Percentiles rank a stretch among this genome's conserved stretches.
phyloP scores from a whole-genome alignment of 1,140 invertebrate genomes.

The Phortica variegata region DNA sequence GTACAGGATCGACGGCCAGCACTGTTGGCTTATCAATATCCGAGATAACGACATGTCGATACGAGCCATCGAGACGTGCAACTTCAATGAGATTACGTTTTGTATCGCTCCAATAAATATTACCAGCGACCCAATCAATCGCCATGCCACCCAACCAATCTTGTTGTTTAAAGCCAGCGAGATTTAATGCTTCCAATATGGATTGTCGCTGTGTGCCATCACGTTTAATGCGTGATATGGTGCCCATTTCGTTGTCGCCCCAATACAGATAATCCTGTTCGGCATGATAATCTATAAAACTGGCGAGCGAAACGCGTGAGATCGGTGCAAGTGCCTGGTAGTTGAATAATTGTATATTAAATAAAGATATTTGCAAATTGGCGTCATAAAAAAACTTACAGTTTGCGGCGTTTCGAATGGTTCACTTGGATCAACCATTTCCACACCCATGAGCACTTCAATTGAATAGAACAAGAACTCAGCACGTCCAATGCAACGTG shows the following conservation, averaged over 20 bases:
- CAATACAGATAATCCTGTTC: slow-evolving; percentile 73
- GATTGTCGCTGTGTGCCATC: slow-evolving; percentile 72
- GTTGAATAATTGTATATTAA: background rate
- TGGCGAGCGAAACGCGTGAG: slow-evolving; percentile 73
- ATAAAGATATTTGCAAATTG: background rate
- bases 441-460: slow-evolving; percentile 73
- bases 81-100: slow-evolving; percentile 85
- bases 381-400: slow-evolving; percentile 19
- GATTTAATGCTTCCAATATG: slow-evolving; percentile 59
- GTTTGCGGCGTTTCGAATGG: slow-evolving; percentile 27
- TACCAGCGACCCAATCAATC: slow-evolving; percentile 82
- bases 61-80: slow-evolving; percentile 74
- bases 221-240: slow-evolving; percentile 72
- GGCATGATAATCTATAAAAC: slow-evolving; percentile 75
- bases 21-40: slow-evolving; percentile 70
- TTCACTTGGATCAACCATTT: slow-evolving; percentile 55
- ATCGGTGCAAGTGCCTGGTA: slow-evolving; percentile 70
- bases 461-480: slow-evolving; percentile 78
- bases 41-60: slow-evolving; percentile 75
- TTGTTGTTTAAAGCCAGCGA: slow-evolving; percentile 57
- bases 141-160: slow-evolving; percentile 63
- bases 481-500: slow-evolving; percentile 59
- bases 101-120: slow-evolving; percentile 90
- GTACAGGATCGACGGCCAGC: slow-evolving; percentile 67
- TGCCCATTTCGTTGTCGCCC: slow-evolving; percentile 76